Evolutionary conservation across 1,140 invertebrate species (phyloP), one percentile per base, ranked within the genome.

Genomic region (Drosophila tani): DNA sequence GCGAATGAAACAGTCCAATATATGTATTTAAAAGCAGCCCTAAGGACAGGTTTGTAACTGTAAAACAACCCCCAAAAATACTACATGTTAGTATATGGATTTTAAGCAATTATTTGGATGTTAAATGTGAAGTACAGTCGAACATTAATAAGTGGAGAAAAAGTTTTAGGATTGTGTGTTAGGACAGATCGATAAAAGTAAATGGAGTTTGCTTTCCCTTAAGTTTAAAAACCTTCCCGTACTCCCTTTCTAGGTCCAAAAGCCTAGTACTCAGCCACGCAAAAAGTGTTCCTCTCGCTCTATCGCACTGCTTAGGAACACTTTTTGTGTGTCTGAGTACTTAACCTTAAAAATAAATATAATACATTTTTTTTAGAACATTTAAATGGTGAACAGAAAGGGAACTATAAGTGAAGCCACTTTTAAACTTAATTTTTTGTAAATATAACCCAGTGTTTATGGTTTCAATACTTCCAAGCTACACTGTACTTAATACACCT

Each of bases 51-150:
- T 51, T 53, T 53, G 12, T 0, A 65, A 41, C 5, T 24, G 11
- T n/a, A 9, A 56, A 55, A 12, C 67, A 45, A 66, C 67, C 67
- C 65, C 60, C 17, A 45, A 66, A 46, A 51, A 27, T 12, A 24
- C 7, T 40, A 32, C 27, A 45, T 6, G 17, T 50, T 11, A 41
- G 9, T 14, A 38, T 15, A 14, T 21, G 38, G 15, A 58, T 41
- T 60, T 12, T 12, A 60, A 21, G 35, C 15, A 60, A 24, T 45
- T 60, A 32, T n/a, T n/a, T n/a, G n/a, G n/a, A 60, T 41, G n/a
- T n/a, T 43, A 41, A 19, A 15, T 29, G 2, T n/a, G 15, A 15
- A 19, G 53, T 65, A 65, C 62, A 65, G 62, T 65, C 38, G 11
- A 15, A 9, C 53, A 32, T 45, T n/a, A n/a, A n/a, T n/a, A n/a